Base-by-base conservation (phyloP, 2,797 vertebrate species). In the Gadopsis bispinosus region DNA sequence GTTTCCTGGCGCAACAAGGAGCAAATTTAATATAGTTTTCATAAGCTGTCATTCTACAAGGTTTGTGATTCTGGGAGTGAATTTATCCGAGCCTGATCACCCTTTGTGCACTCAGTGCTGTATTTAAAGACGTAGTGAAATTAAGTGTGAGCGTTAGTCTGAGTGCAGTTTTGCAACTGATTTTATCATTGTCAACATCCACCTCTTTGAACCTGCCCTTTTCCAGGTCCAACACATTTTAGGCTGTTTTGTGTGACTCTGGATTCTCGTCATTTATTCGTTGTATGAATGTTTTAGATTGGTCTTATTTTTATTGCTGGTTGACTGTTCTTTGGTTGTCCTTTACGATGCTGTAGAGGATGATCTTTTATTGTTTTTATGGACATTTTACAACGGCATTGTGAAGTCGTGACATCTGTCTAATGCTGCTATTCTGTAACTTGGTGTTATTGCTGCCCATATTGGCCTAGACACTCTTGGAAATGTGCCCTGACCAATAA, bases 41-140 rank as follows among this genome's bases (percentile, higher is more conserved):
- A 72, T 65, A 26, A 33, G 35, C 47, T 50, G 39, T 81, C 41
- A 26, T 62, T 71, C 19, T 61, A 2, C 45, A n/a, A 60, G 35
- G 54, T 55, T 43, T 3, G 33, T 22, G 58, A 54, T 50, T 67
- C 39, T 29, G 4, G 1, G 11, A 48, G 56, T 75, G 62, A 61
- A 67, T 77, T 61, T 51, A 68, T 41, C 20, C 11, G 17, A 56
- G 60, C 39, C 37, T 31, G 13, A 7, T 69, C 0, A 14, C 14
- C 13, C 4, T 68, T 19, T 55, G 26, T 67, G 64, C 19, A 10
- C 47, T 58, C 14, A 7, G 3, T 26, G 51, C 64, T 74, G 59
- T 73, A 37, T 77, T 83, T 66, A 58, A 66, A 66, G 20, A 16
- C 13, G 22, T 11, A 4, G 17, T 19, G 56, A 22, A 19, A 53